A percentile compares a stretch with the other conserved stretches of the same genome.
Evolutionary conservation across 2,888 invertebrate species (phyloP).

Genomic region (Diaphora mendica): DNA sequence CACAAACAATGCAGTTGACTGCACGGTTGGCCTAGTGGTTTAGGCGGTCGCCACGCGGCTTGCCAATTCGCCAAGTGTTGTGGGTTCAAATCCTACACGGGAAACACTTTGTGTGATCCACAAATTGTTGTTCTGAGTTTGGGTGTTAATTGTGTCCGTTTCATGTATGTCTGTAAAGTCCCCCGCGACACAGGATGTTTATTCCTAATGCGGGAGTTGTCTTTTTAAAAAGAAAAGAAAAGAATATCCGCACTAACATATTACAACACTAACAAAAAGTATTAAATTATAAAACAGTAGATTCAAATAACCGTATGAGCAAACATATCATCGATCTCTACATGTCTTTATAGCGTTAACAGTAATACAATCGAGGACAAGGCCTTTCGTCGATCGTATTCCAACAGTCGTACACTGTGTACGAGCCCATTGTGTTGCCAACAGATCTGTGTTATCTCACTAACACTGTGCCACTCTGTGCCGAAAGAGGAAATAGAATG

Average conservation of each 20-base stretch:
- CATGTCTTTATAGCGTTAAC: conserved; percentile 44
- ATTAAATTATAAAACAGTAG: neutral
- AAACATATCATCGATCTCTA: conserved; percentile 37
- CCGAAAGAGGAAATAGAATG: neutral
- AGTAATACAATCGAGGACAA: conserved; percentile 46
- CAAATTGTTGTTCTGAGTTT: too few relatives aligned
- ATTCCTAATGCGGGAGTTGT: too few relatives aligned
- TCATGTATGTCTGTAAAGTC: too few relatives aligned
- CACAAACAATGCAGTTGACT: too few relatives aligned
- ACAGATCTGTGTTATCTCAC: conserved; percentile 10
- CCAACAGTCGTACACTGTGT: conserved; percentile 23
- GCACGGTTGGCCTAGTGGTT: too few relatives aligned
- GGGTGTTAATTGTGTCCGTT: too few relatives aligned
- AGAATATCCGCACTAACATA: neutral
- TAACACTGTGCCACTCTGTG: conserved; percentile 15
- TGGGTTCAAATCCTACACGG: too few relatives aligned
- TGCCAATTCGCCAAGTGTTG: too few relatives aligned
- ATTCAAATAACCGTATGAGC: conserved; percentile 6
- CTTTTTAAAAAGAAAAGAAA: too few relatives aligned
- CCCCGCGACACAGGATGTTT: too few relatives aligned
- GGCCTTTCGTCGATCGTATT: conserved; percentile 43
- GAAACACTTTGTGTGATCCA: too few relatives aligned
- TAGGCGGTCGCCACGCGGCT: too few relatives aligned
- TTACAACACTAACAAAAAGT: neutral
- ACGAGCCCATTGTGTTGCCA: conserved; percentile 7